Evolutionary conservation across 1,140 invertebrate species (phyloP).

Genomic region (Cydia splendana): DNA sequence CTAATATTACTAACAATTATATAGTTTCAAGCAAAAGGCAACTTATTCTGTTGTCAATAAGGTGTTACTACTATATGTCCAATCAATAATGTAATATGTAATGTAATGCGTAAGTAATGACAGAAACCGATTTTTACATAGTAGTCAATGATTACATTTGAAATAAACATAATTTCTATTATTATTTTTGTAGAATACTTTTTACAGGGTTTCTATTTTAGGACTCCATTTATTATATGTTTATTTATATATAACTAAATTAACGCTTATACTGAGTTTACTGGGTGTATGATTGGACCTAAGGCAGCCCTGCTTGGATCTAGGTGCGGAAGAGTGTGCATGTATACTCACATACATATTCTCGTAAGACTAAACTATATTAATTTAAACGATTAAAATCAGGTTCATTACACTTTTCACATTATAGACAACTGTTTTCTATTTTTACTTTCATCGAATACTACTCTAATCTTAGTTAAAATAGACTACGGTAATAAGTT

Average conservation of each 20-base stretch:
- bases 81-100: too few species aligned
- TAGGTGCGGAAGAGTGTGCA: slow-evolving; percentile 27
- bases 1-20: neutral
- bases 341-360: slow-evolving; percentile 17
- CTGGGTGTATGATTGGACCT: slow-evolving; percentile 32
- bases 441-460: too few species aligned
- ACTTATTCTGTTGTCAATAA: neutral
- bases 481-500: neutral
- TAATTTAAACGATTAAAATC: neutral
- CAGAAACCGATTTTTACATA: too few species aligned
- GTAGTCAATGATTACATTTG: too few species aligned
- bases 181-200: neutral
- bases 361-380: neutral
- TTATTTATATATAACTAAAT: neutral
- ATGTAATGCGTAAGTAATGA: too few species aligned
- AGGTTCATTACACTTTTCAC: too few species aligned
- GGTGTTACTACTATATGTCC: too few species aligned
- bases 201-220: neutral
- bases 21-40: neutral
- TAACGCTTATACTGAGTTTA: slow-evolving; percentile 15
- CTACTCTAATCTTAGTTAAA: too few species aligned
- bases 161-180: too few species aligned
- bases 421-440: too few species aligned
- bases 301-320: slow-evolving; percentile 24
- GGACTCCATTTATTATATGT: neutral